phyloP scores from a whole-genome alignment of 2,888 invertebrate species.

The Drosophila emarginata region DNA sequence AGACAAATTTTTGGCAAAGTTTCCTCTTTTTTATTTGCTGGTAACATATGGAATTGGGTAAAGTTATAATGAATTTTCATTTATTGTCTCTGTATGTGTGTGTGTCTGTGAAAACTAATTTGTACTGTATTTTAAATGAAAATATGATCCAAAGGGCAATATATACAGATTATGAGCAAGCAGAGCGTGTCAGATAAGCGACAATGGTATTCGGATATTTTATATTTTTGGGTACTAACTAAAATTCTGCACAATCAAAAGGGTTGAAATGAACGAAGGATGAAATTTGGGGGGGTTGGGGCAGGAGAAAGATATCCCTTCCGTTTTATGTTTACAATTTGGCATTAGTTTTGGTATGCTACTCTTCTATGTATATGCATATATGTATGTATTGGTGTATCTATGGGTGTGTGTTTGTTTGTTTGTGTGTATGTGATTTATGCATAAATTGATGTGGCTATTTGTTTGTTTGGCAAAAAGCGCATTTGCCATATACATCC shows the following conservation, averaged over 20 bases:
- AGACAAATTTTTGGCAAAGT: too few relatives aligned
- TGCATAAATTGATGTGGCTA: constrained; percentile 65
- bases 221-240: constrained; percentile 36
- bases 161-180: background rate
- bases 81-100: background rate
- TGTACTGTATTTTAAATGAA: constrained; percentile 39
- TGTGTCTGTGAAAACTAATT: constrained; percentile 41
- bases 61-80: constrained; percentile 29
- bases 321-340: constrained; percentile 47
- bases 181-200: constrained; percentile 35
- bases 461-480: constrained; percentile 54
- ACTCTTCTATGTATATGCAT: background rate
- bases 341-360: constrained; percentile 54
- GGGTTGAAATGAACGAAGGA: constrained; percentile 33
- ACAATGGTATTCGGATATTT: constrained; percentile 52
- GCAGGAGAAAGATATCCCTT: constrained; percentile 24
- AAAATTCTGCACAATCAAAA: constrained; percentile 28
- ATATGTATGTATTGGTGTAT: background rate
- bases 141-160: constrained; percentile 29
- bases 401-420: constrained; percentile 42
- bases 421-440: constrained; percentile 49
- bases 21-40: too few relatives aligned
- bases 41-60: background rate
- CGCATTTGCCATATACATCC: constrained; percentile 51
- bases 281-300: background rate